Evolutionary conservation across 2,113 vertebrate genomes (phyloP).

Genomic region (Heterocephalus glaber): DNA sequence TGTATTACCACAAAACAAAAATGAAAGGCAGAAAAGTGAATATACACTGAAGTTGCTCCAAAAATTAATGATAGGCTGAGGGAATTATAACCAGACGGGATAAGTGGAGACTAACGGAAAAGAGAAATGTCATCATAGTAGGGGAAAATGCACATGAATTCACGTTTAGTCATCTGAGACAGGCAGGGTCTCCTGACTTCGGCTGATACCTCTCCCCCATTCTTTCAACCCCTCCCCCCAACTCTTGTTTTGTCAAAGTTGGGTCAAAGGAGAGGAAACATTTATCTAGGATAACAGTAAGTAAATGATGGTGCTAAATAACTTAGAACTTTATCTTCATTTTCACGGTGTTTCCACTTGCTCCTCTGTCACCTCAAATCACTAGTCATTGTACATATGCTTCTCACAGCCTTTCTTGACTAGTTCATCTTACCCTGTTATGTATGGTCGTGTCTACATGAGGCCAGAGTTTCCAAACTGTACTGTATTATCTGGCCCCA

Average conservation of each 20-base stretch:
- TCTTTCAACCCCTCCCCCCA: neutral
- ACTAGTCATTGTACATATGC: slow-evolving; percentile 4
- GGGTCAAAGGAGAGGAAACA: neutral
- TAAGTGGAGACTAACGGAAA: neutral
- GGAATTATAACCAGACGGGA: neutral
- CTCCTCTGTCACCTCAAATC: slow-evolving; percentile 6
- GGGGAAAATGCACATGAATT: neutral
- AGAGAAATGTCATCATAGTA: neutral
- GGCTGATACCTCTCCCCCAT: neutral
- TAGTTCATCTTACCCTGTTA: slow-evolving; percentile 71
- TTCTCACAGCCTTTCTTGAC: slow-evolving; percentile 64
- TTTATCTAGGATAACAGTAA: neutral
- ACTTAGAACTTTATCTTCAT: neutral
- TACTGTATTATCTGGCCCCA: slow-evolving; percentile 66
- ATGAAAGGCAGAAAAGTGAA: neutral
- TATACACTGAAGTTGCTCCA: slow-evolving; percentile 2
- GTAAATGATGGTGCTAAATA: neutral
- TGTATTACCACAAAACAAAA: neutral
- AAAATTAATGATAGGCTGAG: slow-evolving; percentile 39
- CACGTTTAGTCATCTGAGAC: neutral
- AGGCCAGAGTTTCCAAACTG: slow-evolving; percentile 72
- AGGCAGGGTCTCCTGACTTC: neutral
- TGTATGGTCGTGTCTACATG: slow-evolving; percentile 64
- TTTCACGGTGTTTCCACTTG: neutral
- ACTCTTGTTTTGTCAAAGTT: neutral